A percentile compares a stretch with the other conserved stretches of the same genome.
Conservation (phyloP, 2,797 vertebrate genomes). For the Chelon auratus region DNA sequence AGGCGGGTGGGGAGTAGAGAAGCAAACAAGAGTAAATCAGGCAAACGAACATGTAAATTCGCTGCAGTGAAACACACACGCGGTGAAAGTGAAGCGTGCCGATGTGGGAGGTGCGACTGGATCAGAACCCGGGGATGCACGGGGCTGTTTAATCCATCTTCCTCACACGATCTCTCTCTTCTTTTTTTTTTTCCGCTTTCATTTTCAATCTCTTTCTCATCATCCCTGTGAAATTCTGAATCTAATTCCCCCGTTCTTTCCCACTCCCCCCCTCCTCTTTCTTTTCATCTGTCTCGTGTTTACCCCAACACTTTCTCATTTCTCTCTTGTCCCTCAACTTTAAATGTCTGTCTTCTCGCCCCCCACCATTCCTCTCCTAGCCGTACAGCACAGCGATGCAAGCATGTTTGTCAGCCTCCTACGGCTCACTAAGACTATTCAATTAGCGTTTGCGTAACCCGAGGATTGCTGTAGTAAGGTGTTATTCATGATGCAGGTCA, state of each 20-base stretch:
- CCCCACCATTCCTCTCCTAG: constrained; percentile 19
- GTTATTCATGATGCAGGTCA: constrained; percentile 73
- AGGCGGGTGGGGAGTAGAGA: background rate
- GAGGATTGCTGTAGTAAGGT: constrained; percentile 47
- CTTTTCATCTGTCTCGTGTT: background rate
- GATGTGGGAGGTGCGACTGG: constrained; percentile 27
- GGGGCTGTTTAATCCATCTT: constrained; percentile 45
- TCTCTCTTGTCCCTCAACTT: constrained; percentile 11
- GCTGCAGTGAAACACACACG: background rate
- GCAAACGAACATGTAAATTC: constrained; percentile 62
- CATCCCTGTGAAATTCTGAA: constrained; percentile 30
- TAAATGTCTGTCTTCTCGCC: constrained; percentile 27
- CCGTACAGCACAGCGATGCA: constrained; percentile 59
- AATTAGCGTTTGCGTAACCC: constrained; percentile 73
- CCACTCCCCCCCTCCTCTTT: background rate
- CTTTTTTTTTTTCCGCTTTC: constrained; percentile 19
- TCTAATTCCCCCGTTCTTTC: constrained; percentile 1
- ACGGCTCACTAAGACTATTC: constrained; percentile 52
- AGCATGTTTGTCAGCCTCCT: constrained; percentile 60
- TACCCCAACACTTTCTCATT: constrained; percentile 7
- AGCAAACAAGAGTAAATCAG: constrained; percentile 43
- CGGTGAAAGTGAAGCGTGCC: constrained; percentile 16
- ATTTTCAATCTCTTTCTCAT: constrained; percentile 33
- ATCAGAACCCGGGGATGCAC: constrained; percentile 39
- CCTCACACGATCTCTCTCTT: background rate